These are phyloP conservation scores for Pediacus dermestoides DNA, from an alignment of 2,888 invertebrate genomes.

Conservation along the genomic window DNA sequence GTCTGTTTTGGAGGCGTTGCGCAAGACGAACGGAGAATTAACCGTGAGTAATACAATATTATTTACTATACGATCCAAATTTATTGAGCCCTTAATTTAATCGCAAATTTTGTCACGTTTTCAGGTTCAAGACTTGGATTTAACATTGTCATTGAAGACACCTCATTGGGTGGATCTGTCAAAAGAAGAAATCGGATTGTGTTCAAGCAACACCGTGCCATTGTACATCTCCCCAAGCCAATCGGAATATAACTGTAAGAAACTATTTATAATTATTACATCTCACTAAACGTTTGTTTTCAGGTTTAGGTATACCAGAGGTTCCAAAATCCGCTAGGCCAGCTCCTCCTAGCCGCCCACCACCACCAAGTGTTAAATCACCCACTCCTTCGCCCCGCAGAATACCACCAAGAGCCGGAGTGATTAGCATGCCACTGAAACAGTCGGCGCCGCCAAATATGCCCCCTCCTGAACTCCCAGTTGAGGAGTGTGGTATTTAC, in stretches of 20 bases:
- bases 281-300: slow-evolving; percentile 2
- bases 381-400: slow-evolving; percentile 54
- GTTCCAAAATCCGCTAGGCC: slow-evolving; percentile 40
- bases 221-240: slow-evolving; percentile 52
- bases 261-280: slow-evolving; percentile 1
- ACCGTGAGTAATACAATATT: slow-evolving; percentile 21
- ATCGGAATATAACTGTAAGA: slow-evolving; percentile 48
- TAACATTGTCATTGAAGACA: slow-evolving; percentile 75
- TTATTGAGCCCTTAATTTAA: too few species aligned
- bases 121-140: slow-evolving; percentile 61
- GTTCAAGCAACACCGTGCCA: slow-evolving; percentile 80
- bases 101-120: slow-evolving; percentile 42
- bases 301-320: slow-evolving; percentile 53
- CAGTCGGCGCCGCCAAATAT: slow-evolving; percentile 37
- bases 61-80: neutral
- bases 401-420: slow-evolving; percentile 48
- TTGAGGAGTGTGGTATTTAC: slow-evolving; percentile 51
- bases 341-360: slow-evolving; percentile 54
- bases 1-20: slow-evolving; percentile 71
- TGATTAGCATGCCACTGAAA: slow-evolving; percentile 48
- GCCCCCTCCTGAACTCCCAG: slow-evolving; percentile 34
- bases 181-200: slow-evolving; percentile 77
- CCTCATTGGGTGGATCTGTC: slow-evolving; percentile 81
- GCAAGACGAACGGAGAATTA: slow-evolving; percentile 35
- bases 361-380: slow-evolving; percentile 48